phyloP scores from a whole-genome alignment of 2,888 invertebrate genomes.

The Andrena marginata region DNA sequence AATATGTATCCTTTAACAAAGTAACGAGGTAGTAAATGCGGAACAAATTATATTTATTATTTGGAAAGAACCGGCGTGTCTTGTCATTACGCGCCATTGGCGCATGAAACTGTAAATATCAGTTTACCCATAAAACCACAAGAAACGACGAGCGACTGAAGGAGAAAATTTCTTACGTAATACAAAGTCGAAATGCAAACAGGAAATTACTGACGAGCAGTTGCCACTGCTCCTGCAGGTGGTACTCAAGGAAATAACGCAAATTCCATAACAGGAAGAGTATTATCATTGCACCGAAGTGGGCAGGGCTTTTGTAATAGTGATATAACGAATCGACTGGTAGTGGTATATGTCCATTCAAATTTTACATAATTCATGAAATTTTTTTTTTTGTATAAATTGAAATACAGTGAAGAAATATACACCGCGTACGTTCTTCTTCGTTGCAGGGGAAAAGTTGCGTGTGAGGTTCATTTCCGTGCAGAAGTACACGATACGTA shows the following conservation, averaged over 20 bases:
- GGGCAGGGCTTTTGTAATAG: not conserved
- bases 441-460: too few species aligned
- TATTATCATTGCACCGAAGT: not conserved
- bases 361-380: too few species aligned
- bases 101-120: conserved; percentile 17
- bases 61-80: not conserved
- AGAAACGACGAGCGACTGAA: not conserved
- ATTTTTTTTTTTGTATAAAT: too few species aligned
- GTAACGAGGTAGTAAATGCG: too few species aligned
- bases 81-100: not conserved
- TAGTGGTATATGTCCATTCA: not conserved
- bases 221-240: not conserved
- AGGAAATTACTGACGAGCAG: conserved; percentile 18
- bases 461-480: too few species aligned
- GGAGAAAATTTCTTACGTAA: conserved; percentile 35
- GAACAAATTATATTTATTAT: not conserved
- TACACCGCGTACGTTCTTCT: not conserved
- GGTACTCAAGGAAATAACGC: not conserved
- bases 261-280: conserved; percentile 1
- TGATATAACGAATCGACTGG: not conserved
- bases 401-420: too few species aligned
- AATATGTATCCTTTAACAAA: too few species aligned
- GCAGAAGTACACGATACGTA: too few species aligned
- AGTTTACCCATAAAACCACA: not conserved
- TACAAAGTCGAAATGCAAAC: conserved; percentile 14